Evolutionary conservation across 2,888 invertebrate species (phyloP).

Genomic region (Philaethria dido): DNA sequence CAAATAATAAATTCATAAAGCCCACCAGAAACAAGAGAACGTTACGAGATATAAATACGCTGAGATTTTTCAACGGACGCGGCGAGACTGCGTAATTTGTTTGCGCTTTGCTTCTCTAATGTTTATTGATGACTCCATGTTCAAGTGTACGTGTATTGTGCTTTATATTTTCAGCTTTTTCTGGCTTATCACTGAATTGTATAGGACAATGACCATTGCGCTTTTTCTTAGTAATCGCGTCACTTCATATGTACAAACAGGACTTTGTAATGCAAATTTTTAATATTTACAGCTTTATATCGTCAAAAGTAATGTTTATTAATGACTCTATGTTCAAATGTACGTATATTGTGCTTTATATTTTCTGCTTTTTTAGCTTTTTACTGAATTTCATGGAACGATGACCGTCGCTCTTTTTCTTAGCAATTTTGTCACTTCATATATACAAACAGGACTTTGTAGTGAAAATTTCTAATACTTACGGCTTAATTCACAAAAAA

Average conservation of each 20-base stretch:
- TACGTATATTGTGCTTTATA: too few species aligned
- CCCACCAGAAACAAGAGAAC: slow-evolving; percentile 16
- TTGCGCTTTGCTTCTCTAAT: slow-evolving; percentile 43
- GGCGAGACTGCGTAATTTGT: slow-evolving; percentile 67
- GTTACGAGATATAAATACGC: slow-evolving; percentile 25
- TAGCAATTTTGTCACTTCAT: too few species aligned
- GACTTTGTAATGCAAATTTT: too few species aligned
- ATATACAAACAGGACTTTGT: too few species aligned
- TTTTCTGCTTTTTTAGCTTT: neutral
- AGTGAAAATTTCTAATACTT: too few species aligned
- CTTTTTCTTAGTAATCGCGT: too few species aligned
- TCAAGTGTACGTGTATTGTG: neutral
- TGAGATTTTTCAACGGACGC: slow-evolving; percentile 66
- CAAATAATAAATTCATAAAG: slow-evolving; percentile 29
- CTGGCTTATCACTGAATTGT: neutral
- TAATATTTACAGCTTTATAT: too few species aligned
- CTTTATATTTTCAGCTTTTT: neutral
- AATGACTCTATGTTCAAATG: neutral
- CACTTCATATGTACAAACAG: too few species aligned
- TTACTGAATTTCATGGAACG: too few species aligned
- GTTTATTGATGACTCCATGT: slow-evolving; percentile 34
- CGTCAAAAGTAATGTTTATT: neutral
- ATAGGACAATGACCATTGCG: too few species aligned
- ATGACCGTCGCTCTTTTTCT: too few species aligned
- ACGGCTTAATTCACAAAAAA: too few species aligned